These are phyloP conservation scores for Tribolium madens DNA, from an alignment of 1,140 invertebrate species.

Conservation along the genomic window DNA sequence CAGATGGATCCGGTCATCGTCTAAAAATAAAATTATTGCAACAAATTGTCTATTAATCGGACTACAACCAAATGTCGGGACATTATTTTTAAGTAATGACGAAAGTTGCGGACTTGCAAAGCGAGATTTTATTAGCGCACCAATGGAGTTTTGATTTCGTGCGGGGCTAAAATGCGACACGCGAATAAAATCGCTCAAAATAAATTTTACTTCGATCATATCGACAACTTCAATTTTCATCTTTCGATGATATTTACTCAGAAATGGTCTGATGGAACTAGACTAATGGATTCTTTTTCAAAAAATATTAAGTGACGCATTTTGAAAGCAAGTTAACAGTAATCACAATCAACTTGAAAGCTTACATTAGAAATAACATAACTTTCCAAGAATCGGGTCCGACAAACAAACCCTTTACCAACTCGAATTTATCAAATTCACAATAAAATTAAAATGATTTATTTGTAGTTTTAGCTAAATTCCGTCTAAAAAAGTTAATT, in stretches of 20 bases:
- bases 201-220: neutral
- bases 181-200: neutral
- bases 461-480: too few relatives aligned
- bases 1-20: conserved; percentile 1
- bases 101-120: neutral
- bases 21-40: conserved; percentile 38
- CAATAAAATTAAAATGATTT: too few relatives aligned
- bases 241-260: neutral
- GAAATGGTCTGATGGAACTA: neutral
- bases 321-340: neutral
- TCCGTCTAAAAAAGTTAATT: too few relatives aligned
- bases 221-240: neutral
- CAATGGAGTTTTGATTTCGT: too few relatives aligned
- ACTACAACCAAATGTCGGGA: neutral
- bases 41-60: conserved; percentile 9
- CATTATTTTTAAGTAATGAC: conserved; percentile 23
- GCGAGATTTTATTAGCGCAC: too few relatives aligned
- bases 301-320: neutral
- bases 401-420: too few relatives aligned
- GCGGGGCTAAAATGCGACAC: too few relatives aligned
- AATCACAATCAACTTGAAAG: neutral
- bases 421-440: too few relatives aligned
- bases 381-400: too few relatives aligned
- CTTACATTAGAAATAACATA: neutral
- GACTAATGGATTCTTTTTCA: neutral